Evolutionary conservation across 2,888 invertebrate species (phyloP), one percentile per base, ranked within the genome.

Genomic region (Cosmia pyralina): DNA sequence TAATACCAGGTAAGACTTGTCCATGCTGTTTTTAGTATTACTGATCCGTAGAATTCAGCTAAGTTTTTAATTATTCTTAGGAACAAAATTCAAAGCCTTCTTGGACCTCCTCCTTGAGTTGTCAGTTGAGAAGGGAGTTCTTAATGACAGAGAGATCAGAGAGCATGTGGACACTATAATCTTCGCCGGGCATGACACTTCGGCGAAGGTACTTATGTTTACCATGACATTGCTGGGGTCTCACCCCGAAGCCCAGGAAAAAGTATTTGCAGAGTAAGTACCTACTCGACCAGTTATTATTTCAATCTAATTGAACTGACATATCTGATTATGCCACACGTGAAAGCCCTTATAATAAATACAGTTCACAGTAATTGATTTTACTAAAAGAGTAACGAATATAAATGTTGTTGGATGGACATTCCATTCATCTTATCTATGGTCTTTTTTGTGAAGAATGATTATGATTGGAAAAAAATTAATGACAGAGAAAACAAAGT

Each of bases 131-230:
- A 94, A 94, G 46, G 90, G 88, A 0, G 93, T 89, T 0, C 93
- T 97, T 8, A 96, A 94, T 8, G 96, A 97, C 83, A 88, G 92
- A 67, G 96, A 97, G 85, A 92, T 97, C 13, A 89, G 96, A 75
- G 96, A 97, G 74, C 97, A 97, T 85, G 96, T 97, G 1, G 96
- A 97, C 79, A 97, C 97, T 0, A 96, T 97, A 92, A 96, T 97
- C 74, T 94, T 96, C 4, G 97, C 96, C 2, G 97, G 97, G 74
- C 94, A 96, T 84, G 95, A 96, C 79, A 96, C 96, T 0, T 93
- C 95, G 0, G 94, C 96, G 0, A 93, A 92, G 8, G 94, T 93
- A 0, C 90, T 95, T 2, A 92, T 94, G 91, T 96, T 92, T 75
- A 92, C 94, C 0, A 85, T 96, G 63, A 80, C 95, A 64, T 83